These are phyloP conservation scores for Phenganax marumi DNA, from an alignment of 92 coral and sea anemone genomes.

Conservation along the genomic window DNA sequence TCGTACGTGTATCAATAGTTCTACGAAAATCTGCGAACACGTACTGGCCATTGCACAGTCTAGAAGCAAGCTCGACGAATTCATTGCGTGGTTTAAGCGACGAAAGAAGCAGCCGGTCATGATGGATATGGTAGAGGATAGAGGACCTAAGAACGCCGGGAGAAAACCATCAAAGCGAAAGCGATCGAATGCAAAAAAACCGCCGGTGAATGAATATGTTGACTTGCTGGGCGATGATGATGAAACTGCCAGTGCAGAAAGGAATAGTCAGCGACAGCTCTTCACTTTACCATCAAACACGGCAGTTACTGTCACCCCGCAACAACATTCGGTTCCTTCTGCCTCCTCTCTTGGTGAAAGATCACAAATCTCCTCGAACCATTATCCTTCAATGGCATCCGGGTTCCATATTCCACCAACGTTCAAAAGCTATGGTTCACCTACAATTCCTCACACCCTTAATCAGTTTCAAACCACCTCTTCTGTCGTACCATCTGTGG, in stretches of 20 bases:
- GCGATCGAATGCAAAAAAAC: constrained; percentile 18
- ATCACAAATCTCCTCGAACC: no score
- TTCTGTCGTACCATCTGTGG: background rate
- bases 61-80: constrained; percentile 6
- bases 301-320: no score
- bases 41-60: constrained; percentile 49
- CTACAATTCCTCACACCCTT: no score
- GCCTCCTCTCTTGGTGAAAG: no score
- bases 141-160: constrained; percentile 51
- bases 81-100: constrained; percentile 42
- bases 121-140: constrained; percentile 13
- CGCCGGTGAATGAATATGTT: constrained; percentile 17
- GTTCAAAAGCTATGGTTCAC: no score
- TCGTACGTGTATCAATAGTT: constrained; percentile 37
- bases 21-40: constrained; percentile 49
- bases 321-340: no score
- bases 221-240: constrained; percentile 19
- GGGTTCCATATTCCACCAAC: no score
- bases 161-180: constrained; percentile 35
- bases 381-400: no score
- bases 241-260: background rate
- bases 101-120: constrained; percentile 19
- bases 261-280: no score
- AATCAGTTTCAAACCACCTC: no score
- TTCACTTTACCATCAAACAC: no score